phyloP scores from a whole-genome alignment of 2,797 vertebrate genomes.

The Phoeniculus purpureus region DNA sequence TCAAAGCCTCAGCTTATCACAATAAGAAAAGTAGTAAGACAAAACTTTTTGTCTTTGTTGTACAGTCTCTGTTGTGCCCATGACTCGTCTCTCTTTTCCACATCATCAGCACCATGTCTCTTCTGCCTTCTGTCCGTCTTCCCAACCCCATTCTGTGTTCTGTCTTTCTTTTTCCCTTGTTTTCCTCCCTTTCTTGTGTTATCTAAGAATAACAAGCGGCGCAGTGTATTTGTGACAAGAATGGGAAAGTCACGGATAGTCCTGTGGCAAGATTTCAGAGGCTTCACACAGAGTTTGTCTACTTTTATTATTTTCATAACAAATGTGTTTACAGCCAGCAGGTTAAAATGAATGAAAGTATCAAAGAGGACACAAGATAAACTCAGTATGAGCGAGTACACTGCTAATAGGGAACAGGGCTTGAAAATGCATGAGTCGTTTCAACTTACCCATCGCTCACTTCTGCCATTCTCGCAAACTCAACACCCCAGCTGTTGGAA shows the following conservation, averaged over 20 bases:
- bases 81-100: neutral
- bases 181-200: neutral
- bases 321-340: slow-evolving; percentile 47
- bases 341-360: slow-evolving; percentile 41
- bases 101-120: neutral
- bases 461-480: neutral
- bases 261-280: slow-evolving; percentile 3
- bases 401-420: neutral
- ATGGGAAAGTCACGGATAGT: slow-evolving; percentile 19
- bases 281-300: slow-evolving; percentile 14
- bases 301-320: slow-evolving; percentile 39
- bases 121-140: slow-evolving; percentile 1
- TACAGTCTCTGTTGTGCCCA: neutral
- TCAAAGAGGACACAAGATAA: slow-evolving; percentile 25
- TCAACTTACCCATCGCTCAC: neutral
- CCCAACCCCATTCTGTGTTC: neutral
- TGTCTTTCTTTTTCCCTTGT: neutral
- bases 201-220: slow-evolving; percentile 7
- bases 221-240: neutral
- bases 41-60: neutral
- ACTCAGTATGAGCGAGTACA: slow-evolving; percentile 4
- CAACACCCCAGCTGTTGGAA: neutral
- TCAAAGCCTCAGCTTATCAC: slow-evolving; percentile 5
- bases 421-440: slow-evolving; percentile 8
- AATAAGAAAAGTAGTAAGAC: neutral